Evolutionary conservation across 2,797 vertebrate genomes (phyloP).

Genomic region (Adelosebastes latens): DNA sequence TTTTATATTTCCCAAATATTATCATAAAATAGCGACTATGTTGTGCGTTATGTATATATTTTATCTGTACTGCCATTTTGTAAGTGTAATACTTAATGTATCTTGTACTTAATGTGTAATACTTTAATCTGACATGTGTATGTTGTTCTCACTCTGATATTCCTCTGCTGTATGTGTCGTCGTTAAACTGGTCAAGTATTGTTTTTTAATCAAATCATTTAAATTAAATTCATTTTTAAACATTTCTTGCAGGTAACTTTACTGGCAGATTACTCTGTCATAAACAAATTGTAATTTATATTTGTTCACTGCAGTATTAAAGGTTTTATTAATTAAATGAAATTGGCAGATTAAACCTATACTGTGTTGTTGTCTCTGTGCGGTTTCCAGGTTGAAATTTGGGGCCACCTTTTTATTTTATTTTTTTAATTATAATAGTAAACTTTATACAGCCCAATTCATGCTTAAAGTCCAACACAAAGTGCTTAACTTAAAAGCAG

Average conservation of each 20-base stretch:
- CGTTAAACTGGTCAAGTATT: neutral
- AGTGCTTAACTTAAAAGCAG: too few relatives aligned
- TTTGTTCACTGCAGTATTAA: conserved; percentile 28
- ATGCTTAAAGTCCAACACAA: too few relatives aligned
- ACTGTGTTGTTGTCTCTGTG: too few relatives aligned
- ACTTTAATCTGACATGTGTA: neutral
- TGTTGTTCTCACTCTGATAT: neutral
- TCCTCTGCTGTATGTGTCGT: conserved; percentile 25
- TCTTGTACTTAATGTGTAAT: too few relatives aligned
- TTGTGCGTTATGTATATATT: neutral
- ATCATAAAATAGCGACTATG: neutral
- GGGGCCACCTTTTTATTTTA: neutral
- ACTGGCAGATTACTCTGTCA: neutral
- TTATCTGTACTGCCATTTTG: neutral
- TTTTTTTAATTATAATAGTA: neutral
- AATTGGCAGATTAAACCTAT: neutral
- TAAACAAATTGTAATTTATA: conserved; percentile 40
- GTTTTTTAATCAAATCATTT: conserved; percentile 14
- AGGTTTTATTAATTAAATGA: conserved; percentile 13
- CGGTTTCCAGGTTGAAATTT: neutral
- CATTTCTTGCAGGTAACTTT: neutral
- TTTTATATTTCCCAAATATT: neutral
- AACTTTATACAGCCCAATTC: too few relatives aligned
- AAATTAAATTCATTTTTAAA: conserved; percentile 20
- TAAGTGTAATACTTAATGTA: neutral